Percentiles rank a stretch among this genome's conserved stretches.
phyloP scores from a whole-genome alignment of 2,113 vertebrate genomes.

The Otocyon megalotis region DNA sequence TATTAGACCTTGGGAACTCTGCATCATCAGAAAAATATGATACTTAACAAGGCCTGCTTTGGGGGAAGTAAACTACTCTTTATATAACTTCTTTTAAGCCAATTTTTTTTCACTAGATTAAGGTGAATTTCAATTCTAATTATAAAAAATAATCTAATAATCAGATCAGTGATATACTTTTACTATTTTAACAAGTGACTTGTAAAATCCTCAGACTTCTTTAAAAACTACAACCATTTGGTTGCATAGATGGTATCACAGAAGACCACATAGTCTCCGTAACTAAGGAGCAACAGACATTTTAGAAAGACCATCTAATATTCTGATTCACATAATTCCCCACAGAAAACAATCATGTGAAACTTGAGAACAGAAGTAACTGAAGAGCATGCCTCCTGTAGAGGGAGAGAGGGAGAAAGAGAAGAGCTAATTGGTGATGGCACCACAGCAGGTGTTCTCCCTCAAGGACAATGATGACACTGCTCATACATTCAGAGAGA shows the following conservation, averaged over 20 bases:
- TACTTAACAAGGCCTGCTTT: background rate
- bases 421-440: constrained; percentile 64
- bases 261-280: background rate
- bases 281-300: background rate
- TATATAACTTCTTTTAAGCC: background rate
- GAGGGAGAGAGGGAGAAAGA: constrained; percentile 5
- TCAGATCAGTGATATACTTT: background rate
- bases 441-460: constrained; percentile 77
- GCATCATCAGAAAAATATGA: background rate
- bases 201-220: background rate
- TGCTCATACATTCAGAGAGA: constrained; percentile 50
- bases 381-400: background rate
- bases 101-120: background rate
- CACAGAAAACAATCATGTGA: background rate
- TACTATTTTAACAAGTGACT: constrained; percentile 31
- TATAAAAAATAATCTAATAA: background rate
- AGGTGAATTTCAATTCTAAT: background rate
- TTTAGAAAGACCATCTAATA: background rate
- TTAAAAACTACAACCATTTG: background rate
- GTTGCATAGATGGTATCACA: background rate
- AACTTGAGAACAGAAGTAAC: constrained; percentile 68
- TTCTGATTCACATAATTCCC: constrained; percentile 30
- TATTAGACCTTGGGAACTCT: background rate
- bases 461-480: background rate
- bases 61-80: background rate